Evolutionary conservation across 2,888 invertebrate species (phyloP).

Genomic region (Smittia aterrima): DNA sequence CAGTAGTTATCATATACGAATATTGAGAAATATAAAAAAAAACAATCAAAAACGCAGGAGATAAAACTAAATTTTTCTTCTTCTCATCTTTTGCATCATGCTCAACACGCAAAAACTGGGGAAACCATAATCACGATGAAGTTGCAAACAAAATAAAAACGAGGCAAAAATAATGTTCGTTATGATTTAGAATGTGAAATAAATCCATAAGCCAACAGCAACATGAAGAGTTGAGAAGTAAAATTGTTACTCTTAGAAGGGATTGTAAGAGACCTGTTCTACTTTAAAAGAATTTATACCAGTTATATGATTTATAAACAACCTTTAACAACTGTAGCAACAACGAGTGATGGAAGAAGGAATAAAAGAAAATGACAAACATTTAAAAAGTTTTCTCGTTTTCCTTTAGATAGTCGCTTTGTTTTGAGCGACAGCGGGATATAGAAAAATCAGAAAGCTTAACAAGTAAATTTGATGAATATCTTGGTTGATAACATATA

Average conservation of each 20-base stretch:
- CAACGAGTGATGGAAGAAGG: too few species aligned
- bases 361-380: background rate
- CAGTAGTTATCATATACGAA: too few species aligned
- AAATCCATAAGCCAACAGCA: background rate
- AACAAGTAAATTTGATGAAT: constrained; percentile 39
- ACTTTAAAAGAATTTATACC: too few species aligned
- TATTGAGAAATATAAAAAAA: constrained; percentile 2
- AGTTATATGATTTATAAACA: too few species aligned
- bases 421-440: background rate
- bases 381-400: background rate
- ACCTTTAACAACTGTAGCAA: background rate
- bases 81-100: background rate
- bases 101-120: background rate
- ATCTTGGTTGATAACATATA: background rate
- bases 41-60: constrained; percentile 17
- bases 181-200: background rate
- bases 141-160: background rate
- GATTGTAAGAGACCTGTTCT: too few species aligned
- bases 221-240: background rate
- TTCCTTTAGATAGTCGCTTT: background rate
- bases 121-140: background rate
- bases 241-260: background rate
- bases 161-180: background rate
- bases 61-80: background rate
- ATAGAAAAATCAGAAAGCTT: background rate